phyloP scores from a whole-genome alignment of 2,113 vertebrate genomes.

The Ailuropoda melanoleuca region DNA sequence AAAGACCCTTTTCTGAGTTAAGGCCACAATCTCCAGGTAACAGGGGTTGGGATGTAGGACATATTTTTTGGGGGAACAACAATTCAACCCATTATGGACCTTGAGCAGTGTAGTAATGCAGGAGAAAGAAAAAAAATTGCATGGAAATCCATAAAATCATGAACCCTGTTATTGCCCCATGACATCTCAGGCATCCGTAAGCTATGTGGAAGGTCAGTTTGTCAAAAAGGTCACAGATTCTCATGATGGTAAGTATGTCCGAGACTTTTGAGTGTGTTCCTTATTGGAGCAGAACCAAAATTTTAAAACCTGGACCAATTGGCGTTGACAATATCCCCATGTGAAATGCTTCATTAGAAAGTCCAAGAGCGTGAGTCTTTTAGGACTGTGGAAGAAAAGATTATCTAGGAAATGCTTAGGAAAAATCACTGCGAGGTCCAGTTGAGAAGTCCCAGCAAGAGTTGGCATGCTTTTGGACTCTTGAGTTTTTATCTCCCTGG shows the following conservation, averaged over 20 bases:
- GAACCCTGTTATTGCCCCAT: fast-evolving
- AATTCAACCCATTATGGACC: not conserved
- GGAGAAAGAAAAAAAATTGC: not conserved
- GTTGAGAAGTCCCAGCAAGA: not conserved
- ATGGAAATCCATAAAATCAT: not conserved
- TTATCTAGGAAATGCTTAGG: not conserved
- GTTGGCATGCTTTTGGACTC: fast-evolving
- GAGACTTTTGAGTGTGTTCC: not conserved
- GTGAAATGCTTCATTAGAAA: not conserved
- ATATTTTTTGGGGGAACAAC: not conserved
- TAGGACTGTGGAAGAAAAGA: not conserved
- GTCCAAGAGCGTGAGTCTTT: not conserved
- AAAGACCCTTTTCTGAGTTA: not conserved
- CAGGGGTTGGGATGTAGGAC: not conserved
- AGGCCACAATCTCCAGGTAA: not conserved
- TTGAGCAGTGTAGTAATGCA: not conserved
- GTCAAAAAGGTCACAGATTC: not conserved
- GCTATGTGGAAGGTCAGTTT: not conserved
- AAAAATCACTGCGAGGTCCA: fast-evolving
- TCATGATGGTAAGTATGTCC: not conserved
- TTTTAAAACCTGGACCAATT: not conserved
- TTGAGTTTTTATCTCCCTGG: not conserved
- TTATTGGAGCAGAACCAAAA: not conserved
- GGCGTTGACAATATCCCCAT: too few relatives aligned
- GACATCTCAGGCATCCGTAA: not conserved